Evolutionary conservation across 2,113 vertebrate genomes (phyloP), one percentile per base, ranked within the genome.

Genomic region (Amia ocellicauda): DNA sequence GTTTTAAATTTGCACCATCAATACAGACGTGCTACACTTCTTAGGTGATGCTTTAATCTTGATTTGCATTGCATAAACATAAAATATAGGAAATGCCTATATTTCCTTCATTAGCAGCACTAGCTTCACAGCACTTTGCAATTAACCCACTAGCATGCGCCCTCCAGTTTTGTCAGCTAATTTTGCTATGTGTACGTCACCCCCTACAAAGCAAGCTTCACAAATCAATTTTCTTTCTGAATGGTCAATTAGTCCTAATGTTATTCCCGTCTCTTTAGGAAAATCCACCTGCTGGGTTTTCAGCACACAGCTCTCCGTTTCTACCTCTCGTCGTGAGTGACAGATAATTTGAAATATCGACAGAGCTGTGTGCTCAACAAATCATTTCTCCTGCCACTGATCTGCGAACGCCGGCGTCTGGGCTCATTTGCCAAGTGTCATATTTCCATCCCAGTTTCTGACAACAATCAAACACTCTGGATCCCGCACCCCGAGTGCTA

Each of bases 191-290:
- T 43, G 58, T 40, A 45, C 20, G 56, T 58, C 43, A 17, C 28
- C 24, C 42, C 45, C 27, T 50, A 20, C 20, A 50, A 68, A 67
- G 67, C 47, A 27, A 40, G 54, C 27, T 59, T 65, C 45, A 47
- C 49, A 49, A 62, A 73, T 70, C 65, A 50, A 63, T 73, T 63
- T 43, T 60, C 68, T 58, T 47, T 62, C 68, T 62, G 57, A 73
- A 69, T 63, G 45, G 66, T 66, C 69, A 74, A 69, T 71, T 71
- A 74, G 58, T 59, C 40, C 57, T 61, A 70, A 74, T 64, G 63
- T 69, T 71, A 55, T 66, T 52, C 40, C 57, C 54, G 56, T 68
- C 66, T 69, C 53, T 58, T 16, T 26, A 58, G 41, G 64, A 56
- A 62, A 61, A 67, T 66, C 40, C 62, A 65, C 74, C 65, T 70